These are phyloP conservation scores for Phthorimaea operculella DNA, from an alignment of 1,140 invertebrate genomes.

Conservation along the genomic window DNA sequence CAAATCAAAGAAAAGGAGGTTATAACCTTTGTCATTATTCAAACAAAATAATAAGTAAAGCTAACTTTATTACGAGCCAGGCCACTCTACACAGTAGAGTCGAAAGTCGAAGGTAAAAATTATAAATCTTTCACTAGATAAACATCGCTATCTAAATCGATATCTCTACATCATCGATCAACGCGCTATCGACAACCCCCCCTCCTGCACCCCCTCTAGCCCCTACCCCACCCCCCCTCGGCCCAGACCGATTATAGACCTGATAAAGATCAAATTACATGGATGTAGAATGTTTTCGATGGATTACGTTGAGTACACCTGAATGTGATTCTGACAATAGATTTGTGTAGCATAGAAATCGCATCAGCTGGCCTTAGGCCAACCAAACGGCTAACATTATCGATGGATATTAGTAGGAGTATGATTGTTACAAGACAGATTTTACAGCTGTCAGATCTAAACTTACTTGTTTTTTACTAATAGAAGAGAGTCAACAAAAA, in stretches of 20 bases:
- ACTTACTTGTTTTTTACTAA: no score
- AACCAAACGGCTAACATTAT: no score
- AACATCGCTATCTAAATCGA: conserved; percentile 39
- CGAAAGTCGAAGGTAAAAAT: conserved; percentile 5
- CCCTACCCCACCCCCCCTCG: no score
- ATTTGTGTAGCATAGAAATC: no score
- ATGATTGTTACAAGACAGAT: no score
- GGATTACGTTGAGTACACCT: conserved; percentile 25
- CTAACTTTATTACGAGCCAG: neutral
- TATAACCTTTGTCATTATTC: no score
- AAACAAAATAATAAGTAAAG: no score
- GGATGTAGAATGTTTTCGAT: conserved; percentile 32
- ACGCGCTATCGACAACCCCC: conserved; percentile 33
- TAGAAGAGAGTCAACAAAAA: no score
- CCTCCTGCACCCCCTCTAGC: conserved; percentile 7
- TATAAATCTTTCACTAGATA: conserved; percentile 35
- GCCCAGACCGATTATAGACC: conserved; percentile 26
- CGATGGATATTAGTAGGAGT: no score
- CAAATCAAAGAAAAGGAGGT: no score
- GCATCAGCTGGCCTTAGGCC: no score
- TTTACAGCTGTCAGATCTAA: no score
- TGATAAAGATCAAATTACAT: conserved; percentile 41
- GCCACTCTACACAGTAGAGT: neutral
- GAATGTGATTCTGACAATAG: neutral
- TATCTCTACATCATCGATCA: conserved; percentile 38